Conservation (phyloP, 2,888 invertebrate species). For the Ecdyonurus torrentis region DNA sequence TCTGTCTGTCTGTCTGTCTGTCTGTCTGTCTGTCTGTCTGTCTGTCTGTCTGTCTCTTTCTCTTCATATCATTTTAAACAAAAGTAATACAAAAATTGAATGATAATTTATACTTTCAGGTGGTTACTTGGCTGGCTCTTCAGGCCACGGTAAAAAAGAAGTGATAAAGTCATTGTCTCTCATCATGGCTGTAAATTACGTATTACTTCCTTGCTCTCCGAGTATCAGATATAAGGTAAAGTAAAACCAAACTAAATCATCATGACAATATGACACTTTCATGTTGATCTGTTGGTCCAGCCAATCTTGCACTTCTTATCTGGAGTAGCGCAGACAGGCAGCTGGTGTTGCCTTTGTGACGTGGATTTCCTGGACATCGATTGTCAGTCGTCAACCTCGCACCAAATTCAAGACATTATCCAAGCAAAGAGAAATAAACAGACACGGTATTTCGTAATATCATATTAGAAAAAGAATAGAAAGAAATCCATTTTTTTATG, state of each 20-base stretch:
- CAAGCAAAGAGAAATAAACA: conserved; percentile 62
- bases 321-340: conserved; percentile 75
- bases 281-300: conserved; percentile 23
- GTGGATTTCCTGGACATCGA: conserved; percentile 85
- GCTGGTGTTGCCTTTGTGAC: conserved; percentile 88
- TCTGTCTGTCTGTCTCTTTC: not conserved
- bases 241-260: too few species aligned
- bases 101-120: conserved; percentile 29
- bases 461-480: too few species aligned
- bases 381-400: conserved; percentile 77
- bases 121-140: conserved; percentile 79
- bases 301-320: conserved; percentile 89
- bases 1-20: too few species aligned
- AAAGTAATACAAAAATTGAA: too few species aligned
- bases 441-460: conserved; percentile 30
- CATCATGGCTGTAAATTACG: conserved; percentile 73
- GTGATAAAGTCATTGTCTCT: conserved; percentile 83
- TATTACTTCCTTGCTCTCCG: conserved; percentile 84
- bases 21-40: conserved; percentile 1
- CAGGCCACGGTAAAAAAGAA: conserved; percentile 81
- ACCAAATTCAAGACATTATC: conserved; percentile 72
- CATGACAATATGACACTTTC: not conserved
- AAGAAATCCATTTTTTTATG: too few species aligned
- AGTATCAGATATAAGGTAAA: conserved; percentile 42
- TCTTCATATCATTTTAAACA: not conserved